Conservation (phyloP, 2,797 vertebrate genomes). For the Dromococcyx pavoninus region DNA sequence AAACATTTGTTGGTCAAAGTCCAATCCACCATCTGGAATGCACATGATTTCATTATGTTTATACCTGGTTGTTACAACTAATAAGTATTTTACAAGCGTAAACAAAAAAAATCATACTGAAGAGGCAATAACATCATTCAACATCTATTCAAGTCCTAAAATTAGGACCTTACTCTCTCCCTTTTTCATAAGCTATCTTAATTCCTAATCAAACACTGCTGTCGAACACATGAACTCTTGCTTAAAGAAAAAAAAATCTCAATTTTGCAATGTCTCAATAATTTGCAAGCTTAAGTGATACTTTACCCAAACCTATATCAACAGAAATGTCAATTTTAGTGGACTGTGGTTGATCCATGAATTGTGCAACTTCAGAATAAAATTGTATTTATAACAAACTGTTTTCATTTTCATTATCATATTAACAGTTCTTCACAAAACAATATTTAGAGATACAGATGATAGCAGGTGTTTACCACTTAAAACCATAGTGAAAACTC, state of each 20-base stretch:
- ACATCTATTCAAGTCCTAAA: not conserved
- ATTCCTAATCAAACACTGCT: not conserved
- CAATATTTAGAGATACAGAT: not conserved
- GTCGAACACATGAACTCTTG: not conserved
- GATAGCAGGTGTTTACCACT: not conserved
- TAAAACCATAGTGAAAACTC: not conserved
- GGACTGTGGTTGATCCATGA: not conserved
- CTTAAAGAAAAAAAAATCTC: not conserved
- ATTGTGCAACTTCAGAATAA: not conserved
- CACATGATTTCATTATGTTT: not conserved
- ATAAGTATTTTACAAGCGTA: not conserved
- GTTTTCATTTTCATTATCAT: not conserved
- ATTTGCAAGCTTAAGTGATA: not conserved
- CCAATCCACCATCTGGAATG: not conserved
- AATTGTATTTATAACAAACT: not conserved
- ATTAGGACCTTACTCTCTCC: accelerated
- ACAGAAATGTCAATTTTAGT: not conserved
- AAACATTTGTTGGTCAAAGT: not conserved
- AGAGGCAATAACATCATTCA: not conserved
- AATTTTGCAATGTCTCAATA: not conserved
- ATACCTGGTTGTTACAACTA: not conserved
- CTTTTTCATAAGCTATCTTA: not conserved
- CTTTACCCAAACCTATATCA: not conserved
- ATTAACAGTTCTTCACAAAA: not conserved
- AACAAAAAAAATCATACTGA: not conserved